Evolutionary conservation across 2,113 vertebrate species (phyloP), one percentile per base, ranked within the genome.

Genomic region (Atractosteus spatula): DNA sequence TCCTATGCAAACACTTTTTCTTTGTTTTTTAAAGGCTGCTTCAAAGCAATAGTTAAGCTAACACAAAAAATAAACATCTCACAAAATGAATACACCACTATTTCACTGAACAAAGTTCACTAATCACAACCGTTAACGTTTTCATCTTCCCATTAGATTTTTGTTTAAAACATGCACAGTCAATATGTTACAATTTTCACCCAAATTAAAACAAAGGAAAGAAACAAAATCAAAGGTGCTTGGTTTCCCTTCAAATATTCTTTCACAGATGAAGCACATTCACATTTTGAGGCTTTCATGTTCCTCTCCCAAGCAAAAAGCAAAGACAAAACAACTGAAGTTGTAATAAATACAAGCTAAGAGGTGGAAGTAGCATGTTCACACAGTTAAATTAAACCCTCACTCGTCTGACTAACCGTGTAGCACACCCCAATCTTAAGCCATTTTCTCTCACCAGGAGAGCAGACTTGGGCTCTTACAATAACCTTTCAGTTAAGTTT

Each of bases 401-500:
- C 71, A 61, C 82, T 59, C 51, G 75, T 55, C 17, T 80, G 73
- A 62, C 62, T 70, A 79, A 83, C 16, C 78, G 79, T 79, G 83
- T 74, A 81, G 87, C 74, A 62, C 63, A 78, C 71, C 41, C 62
- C 74, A 80, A 72, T 68, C 66, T 76, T 76, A 69, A 47, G 72
- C 55, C 72, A 61, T 75, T n/a, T 73, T 81, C 79, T 91, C 88
- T 93, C 88, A 70, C 94, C 92, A 93, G 93, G 93, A 94, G 92
- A 93, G 89, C 80, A 82, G 71, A 77, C 70, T 41, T 62, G n/a
- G 12, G 66, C 73, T 70, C 3, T 74, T 74, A 73, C 55, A 72
- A 65, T 51, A 71, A 76, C 83, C 5, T 47, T 55, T 88, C 86
- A 98, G 87, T 96, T 90, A 84, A 94, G 84, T 83, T 93, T 93